A percentile compares a stretch with the other conserved stretches of the same genome.
Evolutionary conservation across 2,797 vertebrate species (phyloP).

Genomic region (Pelodytes ibericus): DNA sequence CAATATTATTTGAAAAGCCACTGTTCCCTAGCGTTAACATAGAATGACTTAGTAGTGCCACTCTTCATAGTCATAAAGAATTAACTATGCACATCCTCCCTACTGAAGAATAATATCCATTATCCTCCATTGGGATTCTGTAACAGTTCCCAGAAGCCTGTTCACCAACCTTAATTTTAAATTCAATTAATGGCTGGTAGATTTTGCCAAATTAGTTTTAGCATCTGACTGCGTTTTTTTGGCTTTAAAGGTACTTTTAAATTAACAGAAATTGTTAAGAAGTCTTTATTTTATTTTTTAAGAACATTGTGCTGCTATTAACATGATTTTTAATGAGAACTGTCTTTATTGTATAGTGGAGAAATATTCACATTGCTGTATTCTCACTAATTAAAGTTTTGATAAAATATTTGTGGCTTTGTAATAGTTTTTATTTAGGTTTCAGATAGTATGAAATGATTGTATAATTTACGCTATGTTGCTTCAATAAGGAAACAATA

Average conservation of each 20-base stretch:
- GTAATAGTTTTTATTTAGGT: constrained; percentile 30
- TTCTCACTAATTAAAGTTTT: constrained; percentile 11
- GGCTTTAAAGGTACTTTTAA: constrained; percentile 16
- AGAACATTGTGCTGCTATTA: constrained; percentile 24
- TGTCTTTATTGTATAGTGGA: constrained; percentile 27
- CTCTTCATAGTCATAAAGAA: constrained; percentile 30
- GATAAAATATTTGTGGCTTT: constrained; percentile 33
- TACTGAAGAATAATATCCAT: background rate
- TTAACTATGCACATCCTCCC: background rate
- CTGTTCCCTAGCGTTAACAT: background rate
- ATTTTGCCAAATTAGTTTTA: constrained; percentile 40
- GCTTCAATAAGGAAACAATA: constrained; percentile 14
- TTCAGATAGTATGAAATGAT: constrained; percentile 33
- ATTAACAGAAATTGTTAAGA: constrained; percentile 3
- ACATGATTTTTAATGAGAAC: constrained; percentile 32
- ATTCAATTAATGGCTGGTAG: constrained; percentile 40
- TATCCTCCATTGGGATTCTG: constrained; percentile 16
- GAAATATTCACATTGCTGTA: constrained; percentile 26
- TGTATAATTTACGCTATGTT: constrained; percentile 28
- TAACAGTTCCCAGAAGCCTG: constrained; percentile 21
- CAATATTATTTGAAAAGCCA: background rate
- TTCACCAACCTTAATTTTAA: constrained; percentile 31
- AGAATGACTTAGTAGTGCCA: background rate
- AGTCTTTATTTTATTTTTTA: constrained; percentile 29
- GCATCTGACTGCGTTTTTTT: constrained; percentile 25